Base-by-base conservation (phyloP, 2,797 vertebrate species). In the Labroides dimidiatus region DNA sequence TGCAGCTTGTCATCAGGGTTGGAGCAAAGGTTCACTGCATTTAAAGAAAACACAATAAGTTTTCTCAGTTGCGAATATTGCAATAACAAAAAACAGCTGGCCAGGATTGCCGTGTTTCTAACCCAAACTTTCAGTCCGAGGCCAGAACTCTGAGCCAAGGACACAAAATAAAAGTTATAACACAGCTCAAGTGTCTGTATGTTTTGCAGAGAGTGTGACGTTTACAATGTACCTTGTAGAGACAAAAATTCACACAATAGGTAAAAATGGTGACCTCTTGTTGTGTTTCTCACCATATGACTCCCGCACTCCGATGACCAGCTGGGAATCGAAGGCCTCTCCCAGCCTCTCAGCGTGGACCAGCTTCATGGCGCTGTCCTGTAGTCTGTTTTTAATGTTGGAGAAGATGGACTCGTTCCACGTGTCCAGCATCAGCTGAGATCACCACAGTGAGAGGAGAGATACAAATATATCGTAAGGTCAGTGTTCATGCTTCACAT, bases 381-480 rank as follows among this genome's bases (percentile, higher is more conserved):
- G 97, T 71, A 99, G 94, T 69, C 97, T 93, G 62, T 96, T 98
- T 86, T 99, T 99, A 82, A 99, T 99, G 90, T 99, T 99, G 82
- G 97, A 99, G 94, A 99, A 99, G 90, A 99, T 99, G 52, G 97
- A 99, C 86, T 99, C 97, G 75, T 99, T 99, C 97, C 97, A 99
- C 0, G 97, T 99, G 90, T 99, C 97, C 82, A 98, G 88, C 97
- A 98, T 99, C 60, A 98, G 94, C 97, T 99, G 89, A 15, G 8
- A 23, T 6, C n/a, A 10, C 11, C 12, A 39, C 55, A 44, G 47
- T 15, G 23, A 45, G 17, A 30, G 53, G 72, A 36, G 43, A n/a
- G 14, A 51, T 14, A 55, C 16, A 15, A 37, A 49, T 15, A 55
- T 13, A 12, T 19, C 6, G 16, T 1, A 19, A 24, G 2, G 51